Evolutionary conservation across 2,797 vertebrate species (phyloP).

Genomic region (Amazona ochrocephala): DNA sequence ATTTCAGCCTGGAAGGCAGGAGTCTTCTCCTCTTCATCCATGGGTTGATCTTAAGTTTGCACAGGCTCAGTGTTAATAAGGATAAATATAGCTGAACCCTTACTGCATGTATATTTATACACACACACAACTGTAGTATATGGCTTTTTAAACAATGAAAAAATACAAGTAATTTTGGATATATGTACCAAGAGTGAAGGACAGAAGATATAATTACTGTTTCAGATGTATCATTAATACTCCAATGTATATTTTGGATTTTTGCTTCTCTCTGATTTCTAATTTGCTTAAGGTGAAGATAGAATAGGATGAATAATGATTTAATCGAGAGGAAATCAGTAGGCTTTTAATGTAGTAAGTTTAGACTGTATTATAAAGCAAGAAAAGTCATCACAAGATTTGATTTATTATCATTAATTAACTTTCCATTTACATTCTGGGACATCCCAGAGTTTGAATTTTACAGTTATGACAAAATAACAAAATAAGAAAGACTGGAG

Average conservation of each 20-base stretch:
- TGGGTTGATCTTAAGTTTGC: constrained; percentile 33
- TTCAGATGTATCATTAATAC: background rate
- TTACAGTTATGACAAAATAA: background rate
- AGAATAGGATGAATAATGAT: background rate
- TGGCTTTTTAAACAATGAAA: background rate
- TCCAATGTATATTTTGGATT: background rate
- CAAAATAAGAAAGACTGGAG: background rate
- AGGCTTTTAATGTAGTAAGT: background rate
- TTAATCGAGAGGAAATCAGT: background rate
- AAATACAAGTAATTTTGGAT: background rate
- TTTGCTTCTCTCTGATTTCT: background rate
- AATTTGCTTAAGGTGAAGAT: background rate
- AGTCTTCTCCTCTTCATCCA: constrained; percentile 78
- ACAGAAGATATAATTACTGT: background rate
- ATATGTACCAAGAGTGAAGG: background rate
- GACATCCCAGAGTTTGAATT: background rate
- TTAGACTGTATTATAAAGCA: background rate
- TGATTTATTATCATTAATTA: background rate
- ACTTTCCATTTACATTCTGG: background rate
- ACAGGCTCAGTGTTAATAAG: constrained; percentile 74
- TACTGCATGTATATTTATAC: background rate
- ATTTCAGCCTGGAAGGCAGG: constrained; percentile 82
- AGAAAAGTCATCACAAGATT: background rate
- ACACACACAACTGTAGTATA: background rate
- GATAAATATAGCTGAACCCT: background rate